Conservation (phyloP, 2,888 invertebrate genomes). For the Agonopterix alstromeriana region DNA sequence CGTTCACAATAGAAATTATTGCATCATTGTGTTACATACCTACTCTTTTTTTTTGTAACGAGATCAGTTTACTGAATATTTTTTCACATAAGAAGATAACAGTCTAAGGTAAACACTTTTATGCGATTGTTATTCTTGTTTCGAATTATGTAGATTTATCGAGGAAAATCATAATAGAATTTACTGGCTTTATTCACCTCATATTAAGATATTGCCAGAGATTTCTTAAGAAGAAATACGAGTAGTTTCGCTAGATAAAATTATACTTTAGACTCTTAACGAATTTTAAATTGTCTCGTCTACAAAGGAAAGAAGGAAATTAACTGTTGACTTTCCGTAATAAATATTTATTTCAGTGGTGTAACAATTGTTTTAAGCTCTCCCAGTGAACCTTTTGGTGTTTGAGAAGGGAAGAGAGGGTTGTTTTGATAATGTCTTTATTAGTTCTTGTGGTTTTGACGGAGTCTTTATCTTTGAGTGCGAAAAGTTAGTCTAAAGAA, state of each 20-base stretch:
- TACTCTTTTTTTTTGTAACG: neutral
- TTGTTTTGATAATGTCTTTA: conserved; percentile 23
- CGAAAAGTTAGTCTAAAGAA: too few relatives aligned
- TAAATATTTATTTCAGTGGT: conserved; percentile 42
- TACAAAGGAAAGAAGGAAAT: conserved; percentile 24
- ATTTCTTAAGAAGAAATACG: conserved; percentile 8
- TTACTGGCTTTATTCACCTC: conserved; percentile 1
- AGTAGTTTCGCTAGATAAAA: conserved; percentile 16
- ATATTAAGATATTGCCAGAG: too few relatives aligned
- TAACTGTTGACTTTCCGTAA: conserved; percentile 33
- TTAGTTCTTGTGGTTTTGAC: conserved; percentile 6
- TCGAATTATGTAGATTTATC: conserved; percentile 1
- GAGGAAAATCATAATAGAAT: too few relatives aligned
- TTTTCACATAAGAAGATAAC: neutral
- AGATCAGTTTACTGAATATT: neutral
- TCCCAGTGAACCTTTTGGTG: conserved; percentile 24
- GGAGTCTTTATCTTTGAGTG: too few relatives aligned
- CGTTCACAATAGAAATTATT: too few relatives aligned
- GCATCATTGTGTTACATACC: neutral
- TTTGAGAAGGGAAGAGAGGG: conserved; percentile 21
- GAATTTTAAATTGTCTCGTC: conserved; percentile 23
- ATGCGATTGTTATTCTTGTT: conserved; percentile 2
- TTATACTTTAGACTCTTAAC: conserved; percentile 14
- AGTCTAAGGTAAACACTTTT: neutral
- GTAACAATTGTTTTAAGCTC: conserved; percentile 33